Evolutionary conservation across 2,797 vertebrate species (phyloP), one percentile per base, ranked within the genome.

Genomic region (Odontamblyopus lacepedii): DNA sequence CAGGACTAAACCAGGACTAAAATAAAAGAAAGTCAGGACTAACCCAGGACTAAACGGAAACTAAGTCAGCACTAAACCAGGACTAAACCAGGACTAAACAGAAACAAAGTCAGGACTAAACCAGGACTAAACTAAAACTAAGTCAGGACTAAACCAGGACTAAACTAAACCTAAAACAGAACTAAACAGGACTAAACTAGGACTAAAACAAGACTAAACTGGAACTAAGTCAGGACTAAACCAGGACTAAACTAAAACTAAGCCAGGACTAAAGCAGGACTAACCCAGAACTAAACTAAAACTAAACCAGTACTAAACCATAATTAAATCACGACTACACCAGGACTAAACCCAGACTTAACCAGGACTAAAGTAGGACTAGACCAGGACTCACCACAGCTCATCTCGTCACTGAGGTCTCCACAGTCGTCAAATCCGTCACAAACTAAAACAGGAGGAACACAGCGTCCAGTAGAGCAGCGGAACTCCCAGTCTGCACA

Each of bases 381-480:
- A 26, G 5, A 64, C 4, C 38, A 64, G 63, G 63, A 44, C 93
- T 95, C 90, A 98, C 97, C 95, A 87, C 97, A 98, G 81, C 90
- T 91, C 2, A 94, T 93, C 67, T 99, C 97, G 5, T 99, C 97
- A 0, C 96, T 98, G 75, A 99, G 92, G 80, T 99, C 97, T 65
- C 96, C 97, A 70, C 97, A 99, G 91, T 99, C 97, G 35, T 99
- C 95, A 0, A 98, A 98, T 0, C 97, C 96, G 13, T 99, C 97
- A 85, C 97, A 99, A 60, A 96, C 91, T 35, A 95, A 92, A 70
- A 89, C 81, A 0, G 91, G 87, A 62, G 93, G 89, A 29, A 98
- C 89, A 78, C 97, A 99, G 55, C 96, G 96, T 1, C 97, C 97
- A 0, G 96, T 98, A 70, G 86, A 86, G 11, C 97, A 99, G 0